Evolutionary conservation across 2,888 invertebrate species (phyloP).

Genomic region (Cinara cedri): DNA sequence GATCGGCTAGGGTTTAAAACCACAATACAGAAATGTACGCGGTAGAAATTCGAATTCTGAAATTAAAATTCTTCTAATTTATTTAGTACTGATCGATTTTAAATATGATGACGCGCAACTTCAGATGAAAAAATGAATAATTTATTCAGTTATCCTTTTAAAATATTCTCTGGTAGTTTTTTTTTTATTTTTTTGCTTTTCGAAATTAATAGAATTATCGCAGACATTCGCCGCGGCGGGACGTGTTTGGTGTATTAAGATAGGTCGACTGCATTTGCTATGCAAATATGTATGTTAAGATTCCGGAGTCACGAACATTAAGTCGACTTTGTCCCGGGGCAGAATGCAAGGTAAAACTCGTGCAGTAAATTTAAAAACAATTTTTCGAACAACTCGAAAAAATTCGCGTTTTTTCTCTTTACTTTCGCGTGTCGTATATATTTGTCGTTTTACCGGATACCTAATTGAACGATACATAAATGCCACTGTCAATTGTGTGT

Average conservation of each 20-base stretch:
- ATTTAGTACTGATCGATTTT: not conserved
- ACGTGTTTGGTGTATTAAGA: constrained; percentile 45
- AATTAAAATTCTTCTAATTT: not conserved
- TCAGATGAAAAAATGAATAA: not conserved
- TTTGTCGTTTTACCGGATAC: too few relatives aligned
- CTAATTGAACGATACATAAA: too few relatives aligned
- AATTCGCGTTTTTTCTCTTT: not conserved
- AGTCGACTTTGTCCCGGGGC: constrained; percentile 38
- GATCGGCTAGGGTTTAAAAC: too few relatives aligned
- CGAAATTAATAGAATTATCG: constrained; percentile 40
- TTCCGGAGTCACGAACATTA: constrained; percentile 3
- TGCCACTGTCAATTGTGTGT: too few relatives aligned
- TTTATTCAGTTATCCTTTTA: not conserved
- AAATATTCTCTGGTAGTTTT: not conserved
- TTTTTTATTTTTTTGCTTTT: not conserved
- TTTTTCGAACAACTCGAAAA: not conserved
- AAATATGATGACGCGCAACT: not conserved
- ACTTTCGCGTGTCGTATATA: too few relatives aligned
- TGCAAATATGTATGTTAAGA: constrained; percentile 33
- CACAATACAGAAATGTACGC: not conserved
- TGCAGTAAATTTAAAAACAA: constrained; percentile 33
- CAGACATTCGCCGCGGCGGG: constrained; percentile 11
- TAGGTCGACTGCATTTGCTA: constrained; percentile 25
- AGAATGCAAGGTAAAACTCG: constrained; percentile 17
- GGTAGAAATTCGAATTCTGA: not conserved